Percentiles rank a stretch among this genome's conserved stretches.
These are phyloP conservation scores for Cnemophilus loriae DNA, from an alignment of 2,113 vertebrate genomes.

Conservation along the genomic window DNA sequence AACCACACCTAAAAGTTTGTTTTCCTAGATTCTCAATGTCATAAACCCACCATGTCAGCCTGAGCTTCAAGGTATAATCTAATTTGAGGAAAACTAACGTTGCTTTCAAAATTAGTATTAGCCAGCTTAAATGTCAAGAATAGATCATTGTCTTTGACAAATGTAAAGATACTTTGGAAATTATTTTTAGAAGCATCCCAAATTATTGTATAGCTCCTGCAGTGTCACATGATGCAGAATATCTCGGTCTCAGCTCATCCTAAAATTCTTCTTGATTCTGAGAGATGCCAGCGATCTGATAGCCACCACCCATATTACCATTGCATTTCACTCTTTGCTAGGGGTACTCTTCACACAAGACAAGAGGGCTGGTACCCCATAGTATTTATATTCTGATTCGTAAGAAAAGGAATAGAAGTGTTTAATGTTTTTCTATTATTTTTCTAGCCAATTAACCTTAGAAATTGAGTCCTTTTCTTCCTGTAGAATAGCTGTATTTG, in stretches of 20 bases:
- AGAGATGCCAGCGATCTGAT: rapidly evolving
- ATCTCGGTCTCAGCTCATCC: neutral
- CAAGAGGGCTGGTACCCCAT: neutral
- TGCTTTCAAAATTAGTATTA: neutral
- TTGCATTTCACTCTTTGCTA: neutral
- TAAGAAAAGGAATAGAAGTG: neutral
- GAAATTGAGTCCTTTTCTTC: neutral
- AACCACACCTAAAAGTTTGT: neutral
- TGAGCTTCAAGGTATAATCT: neutral
- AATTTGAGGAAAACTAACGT: neutral
- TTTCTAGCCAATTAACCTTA: neutral
- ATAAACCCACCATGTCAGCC: neutral
- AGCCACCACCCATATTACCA: neutral
- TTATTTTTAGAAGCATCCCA: neutral
- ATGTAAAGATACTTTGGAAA: neutral
- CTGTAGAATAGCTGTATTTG: neutral
- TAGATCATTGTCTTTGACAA: neutral
- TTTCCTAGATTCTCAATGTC: neutral
- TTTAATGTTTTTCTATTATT: neutral
- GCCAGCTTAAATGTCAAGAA: neutral
- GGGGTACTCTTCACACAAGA: neutral
- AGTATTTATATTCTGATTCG: neutral
- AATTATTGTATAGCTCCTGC: neutral
- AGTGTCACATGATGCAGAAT: neutral
- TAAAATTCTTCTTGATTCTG: neutral